Evolutionary conservation across 2,113 vertebrate species (phyloP), one percentile per base, ranked within the genome.

Genomic region (Pardalotus punctatus): DNA sequence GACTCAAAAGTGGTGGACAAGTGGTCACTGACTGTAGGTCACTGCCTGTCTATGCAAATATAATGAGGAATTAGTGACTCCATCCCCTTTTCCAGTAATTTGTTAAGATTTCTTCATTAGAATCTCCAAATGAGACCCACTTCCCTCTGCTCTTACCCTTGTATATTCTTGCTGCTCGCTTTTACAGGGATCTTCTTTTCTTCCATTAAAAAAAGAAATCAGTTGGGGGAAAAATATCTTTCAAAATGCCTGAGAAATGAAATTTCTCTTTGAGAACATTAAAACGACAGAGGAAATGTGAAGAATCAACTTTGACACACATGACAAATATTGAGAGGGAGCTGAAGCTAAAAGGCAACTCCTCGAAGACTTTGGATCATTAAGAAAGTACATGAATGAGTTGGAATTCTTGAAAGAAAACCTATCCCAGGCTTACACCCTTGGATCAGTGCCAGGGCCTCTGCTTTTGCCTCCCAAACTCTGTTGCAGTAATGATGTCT

Each of bases 391-490:
- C 81, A 94, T 27, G 54, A 95, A 95, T 43, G 74, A 88, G 71
- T 51, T 82, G 87, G 84, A 92, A 94, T 94, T 82, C 81, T 81
- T 95, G 92, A 96, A 95, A 95, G 92, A 91, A 96, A 96, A 90
- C 71, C 35, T 83, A 47, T 82, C 87, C 74, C 82, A 82, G 87
- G 27, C 93, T 96, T 36, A 70, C 84, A 87, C 83, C 64, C 24
- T 50, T 96, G 94, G 91, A 79, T 20, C 29, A 2, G 58, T 0
- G 87, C 91, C 94, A 95, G 42, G 50, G 48, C 66, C 74, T 73
- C 38, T 19, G 81, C 0, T 0, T 48, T 95, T 58, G 33, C 78
- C 65, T 97, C 89, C 78, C 57, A 31, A 78, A 58, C 38, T 69
- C 54, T 45, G 10, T 16, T 48, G 20, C 36, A 20, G n/a, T 72